Percentiles rank a stretch among this genome's conserved stretches.
These are phyloP conservation scores for Pycnomerus fuliginosus DNA, from an alignment of 2,888 invertebrate genomes.

Conservation along the genomic window DNA sequence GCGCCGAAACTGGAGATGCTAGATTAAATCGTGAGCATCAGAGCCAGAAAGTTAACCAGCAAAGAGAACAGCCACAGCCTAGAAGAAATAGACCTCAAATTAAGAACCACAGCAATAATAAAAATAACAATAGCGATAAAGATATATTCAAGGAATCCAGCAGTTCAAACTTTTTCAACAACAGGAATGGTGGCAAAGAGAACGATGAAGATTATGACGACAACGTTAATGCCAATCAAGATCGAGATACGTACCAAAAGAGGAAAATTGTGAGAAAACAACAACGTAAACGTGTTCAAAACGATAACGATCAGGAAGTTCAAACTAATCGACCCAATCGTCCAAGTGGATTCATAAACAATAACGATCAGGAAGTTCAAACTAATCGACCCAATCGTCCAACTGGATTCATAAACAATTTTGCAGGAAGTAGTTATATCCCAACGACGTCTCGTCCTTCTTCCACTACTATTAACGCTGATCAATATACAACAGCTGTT, in stretches of 20 bases:
- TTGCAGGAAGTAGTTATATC: slow-evolving; percentile 53
- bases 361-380: slow-evolving; percentile 28
- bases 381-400: slow-evolving; percentile 47
- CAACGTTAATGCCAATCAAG: slow-evolving; percentile 53
- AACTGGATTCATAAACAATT: slow-evolving; percentile 51
- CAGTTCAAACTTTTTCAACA: slow-evolving; percentile 75
- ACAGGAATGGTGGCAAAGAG: slow-evolving; percentile 62
- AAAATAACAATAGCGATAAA: slow-evolving; percentile 43
- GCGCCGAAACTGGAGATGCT: slow-evolving; percentile 66
- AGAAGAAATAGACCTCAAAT: slow-evolving; percentile 30
- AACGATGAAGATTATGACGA: slow-evolving; percentile 57
- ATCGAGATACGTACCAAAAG: slow-evolving; percentile 49
- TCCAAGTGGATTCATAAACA: slow-evolving; percentile 6
- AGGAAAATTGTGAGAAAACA: slow-evolving; percentile 51
- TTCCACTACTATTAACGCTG: slow-evolving; percentile 35
- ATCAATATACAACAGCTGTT: slow-evolving; percentile 40
- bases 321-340: slow-evolving; percentile 33
- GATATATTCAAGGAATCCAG: slow-evolving; percentile 70
- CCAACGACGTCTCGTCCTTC: slow-evolving; percentile 52
- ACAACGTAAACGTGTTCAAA: slow-evolving; percentile 46
- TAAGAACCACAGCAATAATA: slow-evolving; percentile 42
- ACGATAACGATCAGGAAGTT: slow-evolving; percentile 1
- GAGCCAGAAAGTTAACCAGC: slow-evolving; percentile 49
- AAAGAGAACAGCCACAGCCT: slow-evolving; percentile 37
- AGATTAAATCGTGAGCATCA: slow-evolving; percentile 50